These are phyloP conservation scores for Tenodera sinensis DNA, from an alignment of 2,888 invertebrate genomes.

Conservation along the genomic window DNA sequence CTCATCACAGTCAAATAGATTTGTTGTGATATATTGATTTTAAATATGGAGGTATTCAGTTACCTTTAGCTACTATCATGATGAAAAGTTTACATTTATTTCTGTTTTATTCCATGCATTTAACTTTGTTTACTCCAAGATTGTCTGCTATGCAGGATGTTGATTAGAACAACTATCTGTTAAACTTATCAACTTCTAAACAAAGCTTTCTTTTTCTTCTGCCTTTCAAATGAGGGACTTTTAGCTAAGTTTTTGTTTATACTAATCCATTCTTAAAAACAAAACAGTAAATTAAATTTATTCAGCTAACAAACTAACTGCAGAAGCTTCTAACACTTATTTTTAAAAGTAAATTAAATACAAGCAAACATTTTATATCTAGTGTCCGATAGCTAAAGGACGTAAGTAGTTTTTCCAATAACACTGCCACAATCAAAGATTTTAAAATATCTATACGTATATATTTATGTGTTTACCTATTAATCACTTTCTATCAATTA, in stretches of 20 bases:
- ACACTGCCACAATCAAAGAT: not conserved
- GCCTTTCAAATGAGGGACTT: not conserved
- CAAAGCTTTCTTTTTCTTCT: not conserved
- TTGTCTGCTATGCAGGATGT: constrained; percentile 5
- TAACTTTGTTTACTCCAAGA: not conserved
- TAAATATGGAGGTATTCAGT: not conserved
- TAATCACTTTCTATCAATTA: too few species aligned
- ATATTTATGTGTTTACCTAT: too few species aligned
- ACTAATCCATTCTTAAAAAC: not conserved
- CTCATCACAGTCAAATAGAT: not conserved
- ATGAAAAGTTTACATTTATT: not conserved
- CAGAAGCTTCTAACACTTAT: too few species aligned
- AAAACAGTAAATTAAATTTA: not conserved
- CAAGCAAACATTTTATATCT: not conserved
- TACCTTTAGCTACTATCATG: not conserved
- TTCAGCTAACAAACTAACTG: too few species aligned
- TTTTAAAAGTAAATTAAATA: not conserved
- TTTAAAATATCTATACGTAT: too few species aligned
- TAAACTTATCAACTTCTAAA: not conserved
- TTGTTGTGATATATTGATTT: not conserved
- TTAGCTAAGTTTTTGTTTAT: not conserved
- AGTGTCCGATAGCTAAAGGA: not conserved
- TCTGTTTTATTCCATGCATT: not conserved
- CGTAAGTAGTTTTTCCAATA: not conserved
- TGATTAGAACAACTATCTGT: not conserved